Evolutionary conservation across 2,113 vertebrate genomes (phyloP).

Genomic region (Hemiprocne comata): DNA sequence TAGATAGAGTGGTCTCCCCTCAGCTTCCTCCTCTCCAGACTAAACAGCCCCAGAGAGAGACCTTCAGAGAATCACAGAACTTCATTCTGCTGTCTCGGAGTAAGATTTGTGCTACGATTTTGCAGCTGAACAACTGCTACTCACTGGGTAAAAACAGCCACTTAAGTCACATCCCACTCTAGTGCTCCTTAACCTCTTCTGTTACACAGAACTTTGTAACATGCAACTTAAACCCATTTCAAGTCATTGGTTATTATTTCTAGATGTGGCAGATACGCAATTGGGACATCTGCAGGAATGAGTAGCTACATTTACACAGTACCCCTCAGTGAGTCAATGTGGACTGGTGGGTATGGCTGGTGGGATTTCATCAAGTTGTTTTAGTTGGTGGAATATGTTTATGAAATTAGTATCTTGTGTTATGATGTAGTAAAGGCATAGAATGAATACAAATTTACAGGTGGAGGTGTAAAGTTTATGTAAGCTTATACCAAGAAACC

Average conservation of each 20-base stretch:
- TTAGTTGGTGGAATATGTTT: neutral
- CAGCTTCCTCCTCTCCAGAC: too few species aligned
- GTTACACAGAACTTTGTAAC: neutral
- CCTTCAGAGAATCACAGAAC: neutral
- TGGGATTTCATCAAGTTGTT: neutral
- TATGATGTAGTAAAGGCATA: neutral
- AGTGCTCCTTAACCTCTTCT: neutral
- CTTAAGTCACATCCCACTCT: neutral
- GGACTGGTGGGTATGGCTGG: neutral
- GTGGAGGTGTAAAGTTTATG: neutral
- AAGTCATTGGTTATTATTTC: neutral
- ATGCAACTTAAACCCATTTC: fast-evolving
- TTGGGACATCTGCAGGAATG: neutral
- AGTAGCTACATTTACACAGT: fast-evolving
- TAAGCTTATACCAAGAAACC: neutral
- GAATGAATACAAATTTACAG: neutral
- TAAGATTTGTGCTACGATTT: neutral
- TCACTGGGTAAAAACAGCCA: neutral
- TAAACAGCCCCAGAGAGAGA: neutral
- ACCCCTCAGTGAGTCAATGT: neutral
- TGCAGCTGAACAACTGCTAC: neutral
- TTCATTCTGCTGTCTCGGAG: neutral
- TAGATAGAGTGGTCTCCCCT: too few species aligned
- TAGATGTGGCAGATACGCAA: neutral
- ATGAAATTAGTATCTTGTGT: neutral